These are phyloP conservation scores for Eulemur mongoz DNA, from an alignment of 2,797 vertebrate genomes.

Conservation along the genomic window DNA sequence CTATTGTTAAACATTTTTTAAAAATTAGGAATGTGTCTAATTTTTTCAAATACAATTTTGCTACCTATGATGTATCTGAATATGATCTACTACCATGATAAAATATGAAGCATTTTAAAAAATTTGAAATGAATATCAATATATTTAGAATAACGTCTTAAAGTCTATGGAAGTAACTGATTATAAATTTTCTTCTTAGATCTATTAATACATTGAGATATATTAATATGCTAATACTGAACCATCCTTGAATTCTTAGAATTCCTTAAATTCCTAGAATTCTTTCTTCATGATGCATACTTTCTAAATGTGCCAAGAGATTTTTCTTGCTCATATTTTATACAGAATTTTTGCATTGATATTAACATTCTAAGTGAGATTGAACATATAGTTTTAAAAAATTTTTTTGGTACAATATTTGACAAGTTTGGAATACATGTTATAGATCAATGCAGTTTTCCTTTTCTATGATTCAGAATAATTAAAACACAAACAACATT, in stretches of 20 bases:
- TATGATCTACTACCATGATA: not conserved
- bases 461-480: not conserved
- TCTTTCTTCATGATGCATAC: not conserved
- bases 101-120: not conserved
- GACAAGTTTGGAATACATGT: not conserved
- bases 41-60: not conserved
- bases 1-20: not conserved
- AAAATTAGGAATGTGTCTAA: not conserved
- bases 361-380: not conserved
- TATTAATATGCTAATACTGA: not conserved
- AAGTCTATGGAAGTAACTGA: not conserved
- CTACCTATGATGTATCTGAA: not conserved
- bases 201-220: not conserved
- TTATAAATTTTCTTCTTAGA: not conserved
- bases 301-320: not conserved
- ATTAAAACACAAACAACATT: not conserved
- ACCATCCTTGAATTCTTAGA: not conserved
- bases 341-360: not conserved
- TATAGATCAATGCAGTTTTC: not conserved
- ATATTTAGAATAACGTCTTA: not conserved
- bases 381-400: not conserved
- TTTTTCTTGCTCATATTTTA: not conserved
- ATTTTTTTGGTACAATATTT: not conserved
- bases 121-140: not conserved
- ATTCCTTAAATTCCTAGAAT: not conserved